A percentile compares a stretch with the other conserved stretches of the same genome.
Conservation (phyloP, 2,113 vertebrate genomes). For the Plotosus lineatus region DNA sequence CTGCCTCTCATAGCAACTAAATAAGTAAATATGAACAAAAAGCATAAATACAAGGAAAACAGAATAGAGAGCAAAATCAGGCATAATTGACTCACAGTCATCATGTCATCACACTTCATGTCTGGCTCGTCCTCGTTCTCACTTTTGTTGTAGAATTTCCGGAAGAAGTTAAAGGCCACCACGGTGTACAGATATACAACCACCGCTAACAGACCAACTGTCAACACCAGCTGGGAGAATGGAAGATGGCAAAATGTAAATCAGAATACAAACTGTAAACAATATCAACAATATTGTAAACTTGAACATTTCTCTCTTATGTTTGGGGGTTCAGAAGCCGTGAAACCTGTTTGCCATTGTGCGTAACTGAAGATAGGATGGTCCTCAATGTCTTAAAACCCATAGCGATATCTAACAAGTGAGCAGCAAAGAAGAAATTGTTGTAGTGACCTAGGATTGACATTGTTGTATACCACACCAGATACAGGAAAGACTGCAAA, state of each 20-base stretch:
- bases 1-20: too few relatives aligned
- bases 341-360: conserved; percentile 96
- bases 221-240: conserved; percentile 83
- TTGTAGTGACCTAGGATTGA: conserved; percentile 98
- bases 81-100: conserved; percentile 81
- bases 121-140: conserved; percentile 93
- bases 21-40: not conserved
- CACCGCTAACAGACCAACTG: conserved; percentile 92
- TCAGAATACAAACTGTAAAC: not conserved
- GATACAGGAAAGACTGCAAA: conserved; percentile 89
- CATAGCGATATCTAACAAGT: conserved; percentile 96
- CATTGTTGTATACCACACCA: conserved; percentile 98
- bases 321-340: conserved; percentile 15
- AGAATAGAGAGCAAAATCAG: not conserved
- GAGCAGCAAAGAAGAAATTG: conserved; percentile 99
- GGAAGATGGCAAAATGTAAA: not conserved
- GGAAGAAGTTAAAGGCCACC: conserved; percentile 98
- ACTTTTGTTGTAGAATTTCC: conserved; percentile 99
- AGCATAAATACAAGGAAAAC: not conserved
- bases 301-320: conserved; percentile 55
- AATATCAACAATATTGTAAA: not conserved
- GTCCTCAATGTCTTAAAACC: conserved; percentile 96
- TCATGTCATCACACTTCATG: conserved; percentile 99
- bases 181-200: conserved; percentile 98
- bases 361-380: conserved; percentile 96